Base-by-base conservation (phyloP, 2,113 vertebrate species). In the Leucopternis melanops region DNA sequence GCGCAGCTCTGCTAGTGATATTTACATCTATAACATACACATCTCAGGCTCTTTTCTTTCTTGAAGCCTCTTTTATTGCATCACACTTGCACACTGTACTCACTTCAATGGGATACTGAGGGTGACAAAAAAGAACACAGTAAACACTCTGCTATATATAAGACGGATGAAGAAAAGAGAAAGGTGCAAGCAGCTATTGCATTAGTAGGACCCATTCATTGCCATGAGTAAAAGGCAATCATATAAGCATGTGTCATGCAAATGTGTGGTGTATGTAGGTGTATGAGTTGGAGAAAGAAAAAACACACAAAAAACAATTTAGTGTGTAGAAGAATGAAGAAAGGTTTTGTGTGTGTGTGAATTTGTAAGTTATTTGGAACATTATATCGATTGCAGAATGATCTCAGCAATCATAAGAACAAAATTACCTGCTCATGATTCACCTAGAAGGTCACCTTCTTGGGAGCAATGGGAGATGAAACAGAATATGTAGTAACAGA, bases 1-100 rank as follows among this genome's bases (percentile, higher is more conserved):
- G 72, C 38, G 19, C 90, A 97, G 81, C 82, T 94, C 95, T 95
- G 86, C 81, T 79, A 73, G 88, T 83, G 86, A 78, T 95, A 96
- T 97, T 97, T 97, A 94, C 96, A 97, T 97, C 79, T 91, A 12
- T 93, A 94, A 94, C 79, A 92, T 78, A 96, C 95, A 94, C 88
- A 90, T 95, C 88, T 95, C 85, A 42, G 90, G 89, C 78, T 96
- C 93, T 91, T 96, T 95, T 96, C 90, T 93, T 95, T 94, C 85
- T 52, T 89, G 73, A 94, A 94, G 91, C 77, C 92, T 93, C 85
- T 87, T 80, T 71, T 94, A 79, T 75, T 95, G 74, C 86, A 93
- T 92, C 82, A 86, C 69, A 57, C 62, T 91, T 91, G 74, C 78
- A 95, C 72, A 73, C 44, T 95, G 84, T 74, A 77, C 44, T 97